Base-by-base conservation (phyloP, 2,113 vertebrate genomes). In the Bubo blakistoni region DNA sequence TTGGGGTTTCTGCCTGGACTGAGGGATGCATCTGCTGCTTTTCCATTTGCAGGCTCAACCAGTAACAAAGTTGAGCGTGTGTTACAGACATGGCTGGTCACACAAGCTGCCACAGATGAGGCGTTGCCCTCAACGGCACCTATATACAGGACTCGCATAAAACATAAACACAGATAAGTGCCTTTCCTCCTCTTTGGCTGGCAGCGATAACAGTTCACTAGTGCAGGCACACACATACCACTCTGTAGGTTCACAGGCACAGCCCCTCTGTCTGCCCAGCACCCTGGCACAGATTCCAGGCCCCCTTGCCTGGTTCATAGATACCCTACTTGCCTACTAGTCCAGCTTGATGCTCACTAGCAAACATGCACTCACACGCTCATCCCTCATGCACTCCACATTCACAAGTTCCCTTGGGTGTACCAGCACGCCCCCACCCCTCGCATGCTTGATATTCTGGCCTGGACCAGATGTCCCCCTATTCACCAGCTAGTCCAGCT, bases 351-450 rank as follows among this genome's bases (percentile, higher is more conserved):
- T 77, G 44, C 44, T 83, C 2, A 2, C 40, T 52, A 54, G 29
- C 29, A 67, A 59, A 40, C 5, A 6, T 9, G 24, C 9, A 27
- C 21, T 46, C 51, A 46, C 16, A 26, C 15, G 7, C 34, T 54
- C 0, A 1, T 55, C 24, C 19, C 25, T 42, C n/a, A 4, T 26
- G 38, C 14, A 6, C 29, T 40, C 16, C 24, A 19, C 0, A 0
- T 65, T 58, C 42, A 30, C 24, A 40, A 36, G 17, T 42, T 27
- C 25, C 14, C 14, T 70, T 58, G 25, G 11, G 11, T 32, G 13
- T 46, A 52, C 63, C 44, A 58, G 36, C 57, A 52, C 0, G 1
- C 16, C 3, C 4, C 2, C 27, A 18, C 17, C 36, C 14, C 4
- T 13, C 51, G 10, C 3, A 9, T 10, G 1, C 20, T 32, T 62